These are phyloP conservation scores for Caerostris darwini DNA, from an alignment of 1,140 invertebrate genomes.

Conservation along the genomic window DNA sequence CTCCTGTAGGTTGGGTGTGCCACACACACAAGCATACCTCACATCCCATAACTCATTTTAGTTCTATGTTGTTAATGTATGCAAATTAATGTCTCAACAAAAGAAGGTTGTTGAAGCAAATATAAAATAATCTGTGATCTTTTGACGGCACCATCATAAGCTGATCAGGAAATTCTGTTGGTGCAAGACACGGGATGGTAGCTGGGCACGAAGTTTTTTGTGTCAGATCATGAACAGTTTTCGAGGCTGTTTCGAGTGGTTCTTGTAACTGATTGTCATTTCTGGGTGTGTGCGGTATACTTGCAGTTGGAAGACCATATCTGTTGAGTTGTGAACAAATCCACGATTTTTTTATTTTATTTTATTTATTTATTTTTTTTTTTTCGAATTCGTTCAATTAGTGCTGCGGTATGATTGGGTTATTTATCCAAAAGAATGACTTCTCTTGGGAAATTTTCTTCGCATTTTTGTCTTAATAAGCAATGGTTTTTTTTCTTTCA, in stretches of 20 bases:
- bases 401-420: not conserved
- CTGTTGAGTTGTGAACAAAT: not conserved
- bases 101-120: constrained; percentile 10
- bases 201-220: constrained; percentile 17
- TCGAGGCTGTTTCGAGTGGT: not conserved
- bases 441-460: not conserved
- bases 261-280: constrained; percentile 24
- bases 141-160: not conserved
- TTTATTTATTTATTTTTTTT: not conserved
- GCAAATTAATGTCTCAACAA: constrained; percentile 14
- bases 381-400: not conserved
- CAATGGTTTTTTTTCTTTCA: no score
- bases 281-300: not conserved
- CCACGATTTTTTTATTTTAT: not conserved
- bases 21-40: not conserved
- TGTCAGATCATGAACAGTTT: not conserved
- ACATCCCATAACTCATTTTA: constrained; percentile 15
- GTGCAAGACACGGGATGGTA: constrained; percentile 10
- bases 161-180: constrained; percentile 30
- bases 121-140: constrained; percentile 33
- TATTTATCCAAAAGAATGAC: not conserved
- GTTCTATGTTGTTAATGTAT: not conserved
- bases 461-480: no score
- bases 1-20: constrained; percentile 1
- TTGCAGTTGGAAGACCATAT: not conserved